Conservation (phyloP, 2,888 invertebrate genomes). For the Leptogaster cylindrica region DNA sequence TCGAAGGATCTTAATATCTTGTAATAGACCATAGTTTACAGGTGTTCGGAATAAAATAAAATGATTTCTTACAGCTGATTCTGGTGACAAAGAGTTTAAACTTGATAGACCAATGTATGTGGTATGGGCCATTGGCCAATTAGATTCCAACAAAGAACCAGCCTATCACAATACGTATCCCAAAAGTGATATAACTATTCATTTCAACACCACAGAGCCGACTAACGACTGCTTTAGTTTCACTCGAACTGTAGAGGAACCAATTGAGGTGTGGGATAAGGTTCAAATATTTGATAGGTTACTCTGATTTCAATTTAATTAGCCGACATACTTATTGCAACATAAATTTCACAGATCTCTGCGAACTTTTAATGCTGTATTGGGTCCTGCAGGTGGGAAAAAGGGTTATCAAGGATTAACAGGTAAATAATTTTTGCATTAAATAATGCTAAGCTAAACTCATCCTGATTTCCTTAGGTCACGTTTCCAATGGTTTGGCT, state of each 20-base stretch:
- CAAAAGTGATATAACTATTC: constrained; percentile 71
- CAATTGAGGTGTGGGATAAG: constrained; percentile 67
- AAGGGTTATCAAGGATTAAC: constrained; percentile 79
- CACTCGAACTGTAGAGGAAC: constrained; percentile 61
- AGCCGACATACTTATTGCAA: neutral
- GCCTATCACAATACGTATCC: constrained; percentile 83
- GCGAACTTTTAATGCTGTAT: constrained; percentile 77
- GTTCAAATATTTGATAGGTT: constrained; percentile 71
- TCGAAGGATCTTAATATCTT: constrained; percentile 75
- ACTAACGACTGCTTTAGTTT: constrained; percentile 78
- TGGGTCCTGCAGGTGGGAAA: constrained; percentile 84
- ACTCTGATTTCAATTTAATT: no score
- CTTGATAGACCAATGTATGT: constrained; percentile 70
- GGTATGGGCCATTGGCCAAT: constrained; percentile 84
- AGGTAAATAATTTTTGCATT: constrained; percentile 59
- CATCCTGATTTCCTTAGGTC: constrained; percentile 61
- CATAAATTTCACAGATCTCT: constrained; percentile 66
- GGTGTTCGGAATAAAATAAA: neutral
- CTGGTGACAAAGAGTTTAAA: constrained; percentile 76
- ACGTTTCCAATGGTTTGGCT: constrained; percentile 74
- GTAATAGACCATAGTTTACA: constrained; percentile 63
- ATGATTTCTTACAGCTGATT: constrained; percentile 67
- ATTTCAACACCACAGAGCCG: constrained; percentile 70
- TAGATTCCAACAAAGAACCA: constrained; percentile 80
- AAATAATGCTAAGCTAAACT: no score